These are phyloP conservation scores for Eupithecia abbreviata DNA, from an alignment of 2,888 invertebrate species.

Conservation along the genomic window DNA sequence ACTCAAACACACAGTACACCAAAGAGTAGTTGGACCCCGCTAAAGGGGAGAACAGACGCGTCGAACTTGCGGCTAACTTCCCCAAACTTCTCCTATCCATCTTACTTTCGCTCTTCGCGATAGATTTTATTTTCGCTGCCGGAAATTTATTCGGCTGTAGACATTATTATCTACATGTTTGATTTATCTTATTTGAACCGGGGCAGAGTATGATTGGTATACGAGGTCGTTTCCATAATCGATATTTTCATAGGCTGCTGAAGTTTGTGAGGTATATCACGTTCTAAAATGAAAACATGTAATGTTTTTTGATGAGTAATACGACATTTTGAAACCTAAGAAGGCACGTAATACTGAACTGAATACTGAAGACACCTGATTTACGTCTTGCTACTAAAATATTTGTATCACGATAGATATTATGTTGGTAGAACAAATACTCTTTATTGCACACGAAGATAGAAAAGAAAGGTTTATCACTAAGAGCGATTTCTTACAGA, in stretches of 20 bases:
- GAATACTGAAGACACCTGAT: not conserved
- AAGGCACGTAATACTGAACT: not conserved
- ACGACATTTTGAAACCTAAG: not conserved
- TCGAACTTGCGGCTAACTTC: slow-evolving; percentile 56
- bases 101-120: slow-evolving; percentile 74
- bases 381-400: not conserved
- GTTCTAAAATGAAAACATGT: slow-evolving; percentile 23
- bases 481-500: too few relatives aligned
- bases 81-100: slow-evolving; percentile 72
- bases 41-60: slow-evolving; percentile 39
- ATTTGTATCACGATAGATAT: not conserved
- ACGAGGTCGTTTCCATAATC: slow-evolving; percentile 46
- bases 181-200: slow-evolving; percentile 51
- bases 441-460: too few relatives aligned
- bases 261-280: slow-evolving; percentile 36
- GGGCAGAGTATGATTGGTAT: slow-evolving; percentile 44
- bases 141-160: slow-evolving; percentile 57
- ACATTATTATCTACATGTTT: slow-evolving; percentile 57
- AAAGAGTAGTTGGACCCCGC: slow-evolving; percentile 29
- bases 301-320: slow-evolving; percentile 12
- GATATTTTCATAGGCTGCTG: slow-evolving; percentile 39
- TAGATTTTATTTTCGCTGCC: slow-evolving; percentile 66
- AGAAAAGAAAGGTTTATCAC: too few relatives aligned
- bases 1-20: slow-evolving; percentile 18
- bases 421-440: too few relatives aligned